Evolutionary conservation across 2,113 vertebrate species (phyloP), one percentile per base, ranked within the genome.

Genomic region (Psilopsiagon aymara): DNA sequence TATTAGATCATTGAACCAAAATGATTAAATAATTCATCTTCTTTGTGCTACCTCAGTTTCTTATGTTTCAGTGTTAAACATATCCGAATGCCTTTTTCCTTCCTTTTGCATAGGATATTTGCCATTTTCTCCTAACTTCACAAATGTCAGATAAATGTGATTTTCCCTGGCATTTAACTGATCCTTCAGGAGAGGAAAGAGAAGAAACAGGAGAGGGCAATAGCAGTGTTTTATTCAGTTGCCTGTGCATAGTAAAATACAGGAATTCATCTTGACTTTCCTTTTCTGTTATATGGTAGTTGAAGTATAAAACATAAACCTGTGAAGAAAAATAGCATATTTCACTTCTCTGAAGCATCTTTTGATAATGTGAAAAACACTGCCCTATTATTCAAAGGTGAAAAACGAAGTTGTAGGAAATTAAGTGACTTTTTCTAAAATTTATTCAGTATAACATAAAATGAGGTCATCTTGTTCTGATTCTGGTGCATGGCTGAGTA

Each of bases 401-500:
- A 83, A 62, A 88, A 75, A 27, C 78, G 53, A 83, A 83, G 59
- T 70, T 85, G 21, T 90, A 71, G 74, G 53, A 86, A 90, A 93
- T 86, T 92, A 91, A 63, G 12, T 90, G 44, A 71, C 2, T 62
- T 81, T 83, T 93, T 83, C 55, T 83, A 46, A 90, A 92, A 82
- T 88, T 88, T 86, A 70, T 92, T 92, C 64, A 88, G 23, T 15
- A 35, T 71, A 81, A 71, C n/a, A 73, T 53, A 81, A 88, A 96
- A 95, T 90, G 46, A 92, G 67, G 73, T 78, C 33, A 78, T 81
- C 59, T 86, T 74, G 33, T 95, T 96, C 93, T 90, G 64, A 70
- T 92, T 78, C 64, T 93, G 33, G 24, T 92, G 53, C 27, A 44
- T 33, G 43, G 85, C 76, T 91, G 62, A 83, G 67, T 93, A 57